Base-by-base conservation (phyloP, 1,140 invertebrate genomes). In the Cotesia vestalis region DNA sequence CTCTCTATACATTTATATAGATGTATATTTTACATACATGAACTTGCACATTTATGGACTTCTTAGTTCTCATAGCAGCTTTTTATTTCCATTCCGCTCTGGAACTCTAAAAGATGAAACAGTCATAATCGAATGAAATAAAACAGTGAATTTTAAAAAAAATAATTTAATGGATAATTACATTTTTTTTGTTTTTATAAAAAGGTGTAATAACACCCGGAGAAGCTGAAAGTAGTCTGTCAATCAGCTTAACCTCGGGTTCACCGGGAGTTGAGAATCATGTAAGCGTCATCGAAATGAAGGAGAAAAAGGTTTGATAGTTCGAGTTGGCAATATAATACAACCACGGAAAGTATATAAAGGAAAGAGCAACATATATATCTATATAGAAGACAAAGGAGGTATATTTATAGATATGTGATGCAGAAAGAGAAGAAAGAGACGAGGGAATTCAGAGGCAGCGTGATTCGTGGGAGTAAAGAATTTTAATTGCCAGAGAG, bases 401-500 rank as follows among this genome's bases (percentile, higher is more conserved):
- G 14, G 17, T 46, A 46, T 46, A 46, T 46, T 46, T 46, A 46
- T 46, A 46, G 11, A 46, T 46, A 46, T 46, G 11, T 46, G 11
- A 46, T 46, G 5, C 53, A 55, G 53, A 20, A 20, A 12, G 57
- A 27, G 20, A 27, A 27, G 57, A 20, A 27, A 59, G 20, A 59
- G 57, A 59, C 12, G 79, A 76, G 73, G 75, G 77, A 73, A 77
- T 76, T 77, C 73, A 64, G 78, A 69, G 73, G 73, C 52, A 79
- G 75, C 71, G 75, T 71, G 69, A 73, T 76, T 79, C 79, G 81
- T 78, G 79, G 82, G 79, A 78, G 78, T 78, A 82, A 85, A 85
- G 84, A 85, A 85, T 85, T 85, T 85, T 85, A 85, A 85, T 85
- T 85, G 83, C 83, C 80, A 77, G 57, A 59, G 81, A 77, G 81